These are phyloP conservation scores for Trididemnum nubilum DNA, from an alignment of 23 tunicate genomes.

Conservation along the genomic window DNA sequence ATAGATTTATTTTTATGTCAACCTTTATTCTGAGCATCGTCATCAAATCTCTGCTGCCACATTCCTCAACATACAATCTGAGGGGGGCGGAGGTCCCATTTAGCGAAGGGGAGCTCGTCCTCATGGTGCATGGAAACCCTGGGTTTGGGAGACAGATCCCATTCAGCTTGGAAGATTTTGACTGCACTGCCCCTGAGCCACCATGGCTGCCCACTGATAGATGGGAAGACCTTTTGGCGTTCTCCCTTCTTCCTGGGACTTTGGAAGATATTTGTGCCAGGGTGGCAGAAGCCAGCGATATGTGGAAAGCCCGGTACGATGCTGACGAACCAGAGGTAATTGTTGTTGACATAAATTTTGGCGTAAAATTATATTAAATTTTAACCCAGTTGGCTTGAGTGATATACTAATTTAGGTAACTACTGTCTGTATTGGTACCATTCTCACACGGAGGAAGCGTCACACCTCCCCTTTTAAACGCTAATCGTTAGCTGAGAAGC, in stretches of 20 bases:
- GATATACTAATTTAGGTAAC: too few relatives aligned
- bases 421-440: too few relatives aligned
- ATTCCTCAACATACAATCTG: slow-evolving; percentile 69
- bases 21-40: slow-evolving; percentile 74
- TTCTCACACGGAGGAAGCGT: too few relatives aligned
- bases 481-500: too few relatives aligned
- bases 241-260: slow-evolving; percentile 70
- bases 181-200: slow-evolving; percentile 62
- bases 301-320: slow-evolving; percentile 81
- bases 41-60: slow-evolving; percentile 57
- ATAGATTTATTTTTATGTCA: too few relatives aligned
- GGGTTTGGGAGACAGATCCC: slow-evolving; percentile 63
- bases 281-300: slow-evolving; percentile 59
- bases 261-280: slow-evolving; percentile 69
- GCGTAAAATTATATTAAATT: too few relatives aligned
- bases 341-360: too few relatives aligned
- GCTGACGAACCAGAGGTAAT: slow-evolving; percentile 60
- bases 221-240: slow-evolving; percentile 79
- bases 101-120: slow-evolving; percentile 69
- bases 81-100: slow-evolving; percentile 52
- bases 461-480: too few relatives aligned
- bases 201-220: slow-evolving; percentile 81
- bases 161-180: slow-evolving; percentile 54
- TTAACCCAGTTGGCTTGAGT: too few relatives aligned
- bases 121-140: slow-evolving; percentile 80